A percentile compares a stretch with the other conserved stretches of the same genome.
Conservation (phyloP, 2,113 vertebrate genomes). For the Dasypus novemcinctus region DNA sequence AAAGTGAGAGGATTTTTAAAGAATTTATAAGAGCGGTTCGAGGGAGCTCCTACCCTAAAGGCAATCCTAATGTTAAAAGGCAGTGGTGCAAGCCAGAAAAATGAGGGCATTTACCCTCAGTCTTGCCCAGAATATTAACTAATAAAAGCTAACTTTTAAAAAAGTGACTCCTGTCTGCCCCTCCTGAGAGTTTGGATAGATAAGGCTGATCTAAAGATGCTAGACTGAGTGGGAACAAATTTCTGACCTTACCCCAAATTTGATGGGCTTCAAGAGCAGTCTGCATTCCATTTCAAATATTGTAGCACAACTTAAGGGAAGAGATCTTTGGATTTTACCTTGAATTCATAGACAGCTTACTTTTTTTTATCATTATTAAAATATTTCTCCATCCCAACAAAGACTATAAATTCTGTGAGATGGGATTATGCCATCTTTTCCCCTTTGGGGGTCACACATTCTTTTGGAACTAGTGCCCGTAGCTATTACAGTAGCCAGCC, state of each 20-base stretch:
- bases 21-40: conserved; percentile 58
- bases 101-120: neutral
- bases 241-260: neutral
- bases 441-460: accelerated
- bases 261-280: neutral
- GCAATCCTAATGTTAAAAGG: neutral
- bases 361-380: neutral
- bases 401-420: neutral
- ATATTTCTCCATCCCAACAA: neutral
- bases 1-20: conserved; percentile 1
- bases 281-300: neutral
- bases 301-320: neutral
- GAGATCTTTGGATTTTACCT: neutral
- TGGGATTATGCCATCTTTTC: neutral
- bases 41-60: neutral
- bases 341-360: neutral
- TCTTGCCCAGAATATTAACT: neutral
- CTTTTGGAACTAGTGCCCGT: neutral
- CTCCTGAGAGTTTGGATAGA: neutral
- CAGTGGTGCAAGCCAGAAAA: neutral
- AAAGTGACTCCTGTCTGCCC: neutral
- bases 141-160: conserved; percentile 6
- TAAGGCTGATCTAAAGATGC: neutral
- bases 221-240: neutral
- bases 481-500: neutral